Conservation (phyloP, 2,113 vertebrate genomes). For the Chrysochloris asiatica region DNA sequence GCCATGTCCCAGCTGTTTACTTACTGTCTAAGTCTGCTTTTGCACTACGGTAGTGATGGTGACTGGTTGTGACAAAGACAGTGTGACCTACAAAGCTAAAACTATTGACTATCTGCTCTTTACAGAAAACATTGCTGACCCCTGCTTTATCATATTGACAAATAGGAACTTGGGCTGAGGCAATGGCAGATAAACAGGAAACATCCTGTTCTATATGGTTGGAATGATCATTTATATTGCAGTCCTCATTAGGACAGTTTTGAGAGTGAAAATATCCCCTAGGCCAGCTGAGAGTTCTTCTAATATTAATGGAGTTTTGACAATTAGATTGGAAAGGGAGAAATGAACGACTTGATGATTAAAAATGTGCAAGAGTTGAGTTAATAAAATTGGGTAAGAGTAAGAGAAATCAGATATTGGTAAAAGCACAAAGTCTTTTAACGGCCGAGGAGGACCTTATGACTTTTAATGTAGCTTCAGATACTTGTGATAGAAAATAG, state of each 20-base stretch:
- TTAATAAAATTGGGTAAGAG: slow-evolving; percentile 41
- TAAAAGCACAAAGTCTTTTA: slow-evolving; percentile 9
- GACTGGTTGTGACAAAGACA: not conserved
- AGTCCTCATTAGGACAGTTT: not conserved
- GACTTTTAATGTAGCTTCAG: not conserved
- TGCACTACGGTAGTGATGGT: accelerated
- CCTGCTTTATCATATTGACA: not conserved
- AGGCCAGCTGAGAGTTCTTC: not conserved
- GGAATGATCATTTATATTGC: not conserved
- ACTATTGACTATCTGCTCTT: not conserved
- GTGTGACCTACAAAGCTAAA: not conserved
- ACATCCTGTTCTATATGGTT: not conserved
- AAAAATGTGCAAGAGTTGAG: not conserved
- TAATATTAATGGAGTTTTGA: not conserved
- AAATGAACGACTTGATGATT: not conserved
- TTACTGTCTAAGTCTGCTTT: not conserved
- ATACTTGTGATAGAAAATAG: slow-evolving; percentile 1
- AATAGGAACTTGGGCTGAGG: not conserved
- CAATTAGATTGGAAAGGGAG: slow-evolving; percentile 14
- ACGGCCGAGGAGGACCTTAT: not conserved
- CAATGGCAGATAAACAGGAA: not conserved
- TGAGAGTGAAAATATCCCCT: not conserved
- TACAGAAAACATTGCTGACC: not conserved
- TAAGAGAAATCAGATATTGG: slow-evolving; percentile 24
- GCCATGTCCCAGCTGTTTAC: not conserved